phyloP scores from a whole-genome alignment of 2,797 vertebrate genomes.

The Sebastes wilsoni region DNA sequence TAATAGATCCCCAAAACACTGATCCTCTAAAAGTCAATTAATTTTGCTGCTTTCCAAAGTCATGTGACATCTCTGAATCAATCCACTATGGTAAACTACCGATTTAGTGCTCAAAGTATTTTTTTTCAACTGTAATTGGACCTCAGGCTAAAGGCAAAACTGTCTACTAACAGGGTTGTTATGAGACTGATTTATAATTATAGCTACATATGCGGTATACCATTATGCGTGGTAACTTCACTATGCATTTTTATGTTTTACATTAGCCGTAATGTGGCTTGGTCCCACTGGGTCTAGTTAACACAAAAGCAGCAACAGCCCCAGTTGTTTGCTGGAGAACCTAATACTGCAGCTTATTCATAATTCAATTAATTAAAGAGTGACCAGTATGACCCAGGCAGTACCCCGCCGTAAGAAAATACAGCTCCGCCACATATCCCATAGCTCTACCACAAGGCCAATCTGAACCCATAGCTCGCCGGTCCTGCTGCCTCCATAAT shows the following conservation, averaged over 20 bases:
- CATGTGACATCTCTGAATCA: not conserved
- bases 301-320: conserved; percentile 5
- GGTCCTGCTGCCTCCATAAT: conserved; percentile 63
- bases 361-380: conserved; percentile 65
- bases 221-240: conserved; percentile 15
- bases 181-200: conserved; percentile 28
- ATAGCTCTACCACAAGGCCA: conserved; percentile 59
- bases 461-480: conserved; percentile 41
- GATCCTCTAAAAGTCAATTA: no score
- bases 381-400: conserved; percentile 51
- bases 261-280: not conserved
- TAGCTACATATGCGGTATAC: conserved; percentile 10
- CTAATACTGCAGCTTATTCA: conserved; percentile 30
- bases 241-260: conserved; percentile 19
- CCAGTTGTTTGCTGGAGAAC: conserved; percentile 10
- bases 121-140: not conserved
- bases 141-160: not conserved
- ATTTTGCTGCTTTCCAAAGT: no score
- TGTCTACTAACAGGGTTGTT: not conserved
- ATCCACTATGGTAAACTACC: not conserved
- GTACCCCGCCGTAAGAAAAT: conserved; percentile 57
- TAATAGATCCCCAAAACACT: no score
- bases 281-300: conserved; percentile 5
- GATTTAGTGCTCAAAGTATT: not conserved
- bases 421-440: conserved; percentile 59